phyloP scores from a whole-genome alignment of 2,113 vertebrate genomes.

The Ammodytes dubius region DNA sequence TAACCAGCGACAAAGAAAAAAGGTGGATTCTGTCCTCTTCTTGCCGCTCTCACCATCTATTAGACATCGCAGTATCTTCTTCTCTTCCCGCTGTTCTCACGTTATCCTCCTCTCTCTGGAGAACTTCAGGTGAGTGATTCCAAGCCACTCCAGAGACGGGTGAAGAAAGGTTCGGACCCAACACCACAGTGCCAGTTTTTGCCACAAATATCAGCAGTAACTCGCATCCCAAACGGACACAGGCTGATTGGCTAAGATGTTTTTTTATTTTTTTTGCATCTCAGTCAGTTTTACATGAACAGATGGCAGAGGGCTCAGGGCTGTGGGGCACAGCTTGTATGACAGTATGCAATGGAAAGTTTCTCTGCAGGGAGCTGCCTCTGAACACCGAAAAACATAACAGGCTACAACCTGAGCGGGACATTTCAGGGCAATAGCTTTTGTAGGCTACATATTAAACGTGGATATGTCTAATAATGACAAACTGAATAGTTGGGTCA shows the following conservation, averaged over 20 bases:
- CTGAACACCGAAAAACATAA: slow-evolving; percentile 29
- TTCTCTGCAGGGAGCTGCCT: slow-evolving; percentile 61
- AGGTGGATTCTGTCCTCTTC: slow-evolving; percentile 30
- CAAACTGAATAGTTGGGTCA: background rate
- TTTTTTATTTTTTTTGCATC: slow-evolving; percentile 57
- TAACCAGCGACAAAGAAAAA: slow-evolving; percentile 35
- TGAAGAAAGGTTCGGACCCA: slow-evolving; percentile 23
- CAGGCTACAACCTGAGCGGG: slow-evolving; percentile 10
- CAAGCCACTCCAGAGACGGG: slow-evolving; percentile 22
- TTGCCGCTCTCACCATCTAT: slow-evolving; percentile 34
- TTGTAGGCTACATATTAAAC: background rate
- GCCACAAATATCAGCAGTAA: background rate
- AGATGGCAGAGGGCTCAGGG: slow-evolving; percentile 77
- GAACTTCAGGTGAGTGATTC: slow-evolving; percentile 43
- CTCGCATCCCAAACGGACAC: slow-evolving; percentile 49
- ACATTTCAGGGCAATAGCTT: background rate
- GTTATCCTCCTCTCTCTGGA: slow-evolving; percentile 50
- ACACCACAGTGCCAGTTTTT: background rate
- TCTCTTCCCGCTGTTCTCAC: slow-evolving; percentile 44
- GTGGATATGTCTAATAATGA: background rate
- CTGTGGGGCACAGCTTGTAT: slow-evolving; percentile 72
- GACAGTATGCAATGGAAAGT: slow-evolving; percentile 79
- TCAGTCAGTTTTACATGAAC: slow-evolving; percentile 57
- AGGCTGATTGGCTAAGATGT: slow-evolving; percentile 59
- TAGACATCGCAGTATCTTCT: slow-evolving; percentile 23